phyloP scores from a whole-genome alignment of 2,888 invertebrate genomes.

The Macrophya alboannulata region DNA sequence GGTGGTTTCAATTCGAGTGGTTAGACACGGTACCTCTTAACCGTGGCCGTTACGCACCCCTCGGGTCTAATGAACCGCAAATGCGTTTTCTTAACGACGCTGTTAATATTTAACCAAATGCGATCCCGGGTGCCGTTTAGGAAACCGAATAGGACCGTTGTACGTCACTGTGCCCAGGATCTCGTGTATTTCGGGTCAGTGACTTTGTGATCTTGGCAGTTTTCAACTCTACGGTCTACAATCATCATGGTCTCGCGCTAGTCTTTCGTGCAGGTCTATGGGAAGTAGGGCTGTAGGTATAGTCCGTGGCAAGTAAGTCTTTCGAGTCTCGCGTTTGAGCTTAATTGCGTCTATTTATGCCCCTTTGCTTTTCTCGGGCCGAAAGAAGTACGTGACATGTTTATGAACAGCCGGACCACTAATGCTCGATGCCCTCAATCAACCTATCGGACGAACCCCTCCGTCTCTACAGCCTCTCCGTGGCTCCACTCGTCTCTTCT shows the following conservation, averaged over 20 bases:
- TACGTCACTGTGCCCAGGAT: constrained; percentile 21
- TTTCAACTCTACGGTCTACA: neutral
- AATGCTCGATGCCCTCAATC: constrained; percentile 78
- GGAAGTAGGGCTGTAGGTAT: constrained; percentile 12
- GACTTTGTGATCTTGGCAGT: constrained; percentile 22
- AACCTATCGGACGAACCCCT: constrained; percentile 74
- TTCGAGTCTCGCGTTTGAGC: constrained; percentile 60
- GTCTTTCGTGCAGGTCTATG: neutral
- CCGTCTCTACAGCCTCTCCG: constrained; percentile 63
- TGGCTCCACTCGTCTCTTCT: constrained; percentile 60
- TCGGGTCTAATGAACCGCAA: constrained; percentile 79
- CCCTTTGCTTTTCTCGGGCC: constrained; percentile 74
- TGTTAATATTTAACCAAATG: constrained; percentile 79
- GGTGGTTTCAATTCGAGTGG: constrained; percentile 44
- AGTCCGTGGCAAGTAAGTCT: neutral
- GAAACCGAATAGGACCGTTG: constrained; percentile 7
- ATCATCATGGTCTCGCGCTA: neutral
- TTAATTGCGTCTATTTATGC: constrained; percentile 80
- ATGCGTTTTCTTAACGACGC: constrained; percentile 80
- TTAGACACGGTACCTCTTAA: constrained; percentile 65
- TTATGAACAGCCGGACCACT: constrained; percentile 75
- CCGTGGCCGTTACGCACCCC: constrained; percentile 73
- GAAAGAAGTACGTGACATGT: constrained; percentile 78
- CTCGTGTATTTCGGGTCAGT: constrained; percentile 28
- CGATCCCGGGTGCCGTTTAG: constrained; percentile 21